Percentiles rank a stretch among this genome's conserved stretches.
phyloP scores from a whole-genome alignment of 1,140 invertebrate genomes.

The Palaemon carinicauda region DNA sequence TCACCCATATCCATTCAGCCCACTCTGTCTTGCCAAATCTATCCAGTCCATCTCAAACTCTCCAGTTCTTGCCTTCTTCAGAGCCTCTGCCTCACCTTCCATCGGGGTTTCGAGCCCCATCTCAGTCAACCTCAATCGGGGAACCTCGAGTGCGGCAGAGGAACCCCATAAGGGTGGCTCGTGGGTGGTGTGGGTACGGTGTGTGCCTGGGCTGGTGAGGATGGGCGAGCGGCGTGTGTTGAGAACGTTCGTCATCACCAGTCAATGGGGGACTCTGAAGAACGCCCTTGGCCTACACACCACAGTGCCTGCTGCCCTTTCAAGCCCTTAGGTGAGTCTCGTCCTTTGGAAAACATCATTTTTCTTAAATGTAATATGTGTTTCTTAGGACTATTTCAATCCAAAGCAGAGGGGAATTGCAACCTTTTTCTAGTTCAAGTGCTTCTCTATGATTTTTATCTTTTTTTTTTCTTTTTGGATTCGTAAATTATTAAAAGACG shows the following conservation, averaged over 20 bases:
- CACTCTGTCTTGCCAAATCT: background rate
- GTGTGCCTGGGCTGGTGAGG: background rate
- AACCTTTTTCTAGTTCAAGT: no score
- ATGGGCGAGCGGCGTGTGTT: conserved; percentile 27
- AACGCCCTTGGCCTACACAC: conserved; percentile 11
- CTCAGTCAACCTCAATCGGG: background rate
- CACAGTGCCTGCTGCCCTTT: conserved; percentile 4
- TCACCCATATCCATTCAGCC: background rate
- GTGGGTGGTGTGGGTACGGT: conserved; percentile 18
- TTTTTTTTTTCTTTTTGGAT: no score
- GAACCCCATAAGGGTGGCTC: background rate
- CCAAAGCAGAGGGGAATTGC: no score
- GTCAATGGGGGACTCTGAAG: conserved; percentile 20
- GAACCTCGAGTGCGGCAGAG: background rate
- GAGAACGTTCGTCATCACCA: conserved; percentile 8
- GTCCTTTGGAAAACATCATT: no score
- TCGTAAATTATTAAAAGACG: no score
- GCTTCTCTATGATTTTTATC: no score
- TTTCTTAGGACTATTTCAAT: no score
- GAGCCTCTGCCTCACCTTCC: no score
- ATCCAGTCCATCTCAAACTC: background rate
- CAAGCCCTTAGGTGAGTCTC: conserved; percentile 21
- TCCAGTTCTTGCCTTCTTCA: no score
- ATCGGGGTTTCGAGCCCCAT: no score
- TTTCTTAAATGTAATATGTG: no score